phyloP scores from a whole-genome alignment of 1,140 invertebrate species.

The Ditylenchus dipsaci region DNA sequence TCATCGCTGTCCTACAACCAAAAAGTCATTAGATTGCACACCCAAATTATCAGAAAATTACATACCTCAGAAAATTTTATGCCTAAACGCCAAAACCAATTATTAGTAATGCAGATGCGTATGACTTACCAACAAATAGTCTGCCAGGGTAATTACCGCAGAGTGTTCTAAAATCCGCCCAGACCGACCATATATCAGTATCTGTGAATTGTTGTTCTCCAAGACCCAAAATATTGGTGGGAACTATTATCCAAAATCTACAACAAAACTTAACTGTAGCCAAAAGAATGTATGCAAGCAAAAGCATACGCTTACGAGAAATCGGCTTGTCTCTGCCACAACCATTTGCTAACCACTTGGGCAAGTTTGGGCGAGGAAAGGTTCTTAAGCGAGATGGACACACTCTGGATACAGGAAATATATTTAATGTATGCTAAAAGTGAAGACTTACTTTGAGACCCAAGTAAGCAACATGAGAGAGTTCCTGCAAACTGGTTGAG shows the following conservation, averaged over 20 bases:
- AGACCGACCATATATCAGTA: constrained; percentile 47
- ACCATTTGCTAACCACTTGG: constrained; percentile 19
- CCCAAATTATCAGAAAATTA: no score
- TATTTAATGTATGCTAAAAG: no score
- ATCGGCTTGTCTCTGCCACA: background rate
- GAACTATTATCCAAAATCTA: constrained; percentile 50
- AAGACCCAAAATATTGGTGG: constrained; percentile 12
- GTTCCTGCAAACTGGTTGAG: constrained; percentile 32
- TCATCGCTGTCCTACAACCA: constrained; percentile 34
- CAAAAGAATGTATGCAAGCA: background rate
- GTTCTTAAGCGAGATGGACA: constrained; percentile 38
- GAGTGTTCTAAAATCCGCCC: constrained; percentile 35
- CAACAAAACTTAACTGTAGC: constrained; percentile 12
- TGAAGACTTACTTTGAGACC: constrained; percentile 4
- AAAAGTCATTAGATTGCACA: constrained; percentile 10
- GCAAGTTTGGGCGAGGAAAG: constrained; percentile 36
- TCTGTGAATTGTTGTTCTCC: constrained; percentile 2
- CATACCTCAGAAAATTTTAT: no score
- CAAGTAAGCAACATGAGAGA: constrained; percentile 42
- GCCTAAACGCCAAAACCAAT: background rate
- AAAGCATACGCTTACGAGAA: constrained; percentile 1
- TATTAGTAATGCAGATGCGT: background rate
- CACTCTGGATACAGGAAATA: constrained; percentile 10
- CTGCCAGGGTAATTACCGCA: constrained; percentile 28
- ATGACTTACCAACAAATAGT: background rate